phyloP scores from a whole-genome alignment of 2,113 vertebrate genomes.

The Bubo scandiacus region DNA sequence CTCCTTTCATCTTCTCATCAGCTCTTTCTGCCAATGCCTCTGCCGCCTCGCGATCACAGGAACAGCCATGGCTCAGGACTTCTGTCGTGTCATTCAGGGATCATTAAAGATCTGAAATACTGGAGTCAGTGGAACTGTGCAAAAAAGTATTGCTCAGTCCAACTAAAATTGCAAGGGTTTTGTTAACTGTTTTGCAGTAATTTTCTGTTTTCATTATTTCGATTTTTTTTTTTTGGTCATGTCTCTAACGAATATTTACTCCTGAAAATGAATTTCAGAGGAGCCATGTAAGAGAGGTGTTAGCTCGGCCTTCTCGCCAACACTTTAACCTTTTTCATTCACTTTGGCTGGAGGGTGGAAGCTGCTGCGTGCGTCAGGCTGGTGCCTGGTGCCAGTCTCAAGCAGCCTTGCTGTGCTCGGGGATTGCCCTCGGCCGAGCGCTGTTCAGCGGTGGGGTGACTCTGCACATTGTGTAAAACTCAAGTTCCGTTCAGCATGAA shows the following conservation, averaged over 20 bases:
- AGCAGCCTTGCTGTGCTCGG: neutral
- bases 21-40: neutral
- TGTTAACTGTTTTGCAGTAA: neutral
- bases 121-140: constrained; percentile 26
- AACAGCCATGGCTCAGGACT: neutral
- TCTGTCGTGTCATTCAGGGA: neutral
- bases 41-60: neutral
- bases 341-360: neutral
- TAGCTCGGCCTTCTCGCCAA: neutral
- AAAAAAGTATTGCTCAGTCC: constrained; percentile 23
- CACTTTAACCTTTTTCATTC: neutral
- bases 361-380: neutral
- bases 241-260: neutral
- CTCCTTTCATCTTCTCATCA: neutral
- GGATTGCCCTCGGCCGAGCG: neutral
- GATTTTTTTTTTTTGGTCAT: neutral
- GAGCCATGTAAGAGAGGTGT: neutral
- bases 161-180: constrained; percentile 44
- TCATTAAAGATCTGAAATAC: constrained; percentile 30
- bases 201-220: constrained; percentile 14
- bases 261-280: neutral
- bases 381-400: neutral
- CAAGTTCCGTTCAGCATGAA: neutral
- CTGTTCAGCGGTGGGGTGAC: neutral
- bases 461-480: neutral